Evolutionary conservation across 1,140 invertebrate species (phyloP), one percentile per base, ranked within the genome.

Genomic region (Drosophila dunni): DNA sequence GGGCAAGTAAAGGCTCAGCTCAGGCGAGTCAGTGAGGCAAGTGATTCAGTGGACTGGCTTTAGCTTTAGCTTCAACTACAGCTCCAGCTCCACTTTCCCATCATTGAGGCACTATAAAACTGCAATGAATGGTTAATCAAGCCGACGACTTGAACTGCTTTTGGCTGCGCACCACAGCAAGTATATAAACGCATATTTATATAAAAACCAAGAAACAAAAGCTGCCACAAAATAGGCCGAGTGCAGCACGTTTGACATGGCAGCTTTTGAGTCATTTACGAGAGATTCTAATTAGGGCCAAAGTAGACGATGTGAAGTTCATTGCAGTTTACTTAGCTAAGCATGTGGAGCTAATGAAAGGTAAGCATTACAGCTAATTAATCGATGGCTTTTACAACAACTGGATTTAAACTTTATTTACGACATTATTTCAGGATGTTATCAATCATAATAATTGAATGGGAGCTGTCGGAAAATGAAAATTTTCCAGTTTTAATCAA

Each of bases 91-190:
- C 71, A 51, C 65, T 82, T 74, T 53, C 66, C 71, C 71, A 44
- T 61, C 77, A 89, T 80, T 83, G 76, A 88, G 84, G 73, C 77
- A 89, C 79, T 83, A 88, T 75, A 89, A 83, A 88, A 83, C 79
- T 88, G 83, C 83, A 88, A 88, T 88, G 83, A 88, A 88, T 89
- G 83, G 83, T 88, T 89, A 88, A 88, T 88, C 83, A 86, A 88
- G 83, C 83, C 83, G 53, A 84, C 80, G 76, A 72, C 83, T 79
- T 79, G 83, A 88, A 86, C 83, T 64, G 82, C 83, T 86, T 85
- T 86, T 82, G 82, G 75, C 83, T 86, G 79, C 71, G 75, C 58
- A 68, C 45, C 44, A 50, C 40, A 68, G 64, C 69, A 86, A 65
- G 61, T 79, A 86, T 88, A 86, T 82, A 76, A 77, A 62, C 65